phyloP scores from a whole-genome alignment of 37 sponge, comb jelly and placozoan genomes.

The Halichondria panicea region DNA sequence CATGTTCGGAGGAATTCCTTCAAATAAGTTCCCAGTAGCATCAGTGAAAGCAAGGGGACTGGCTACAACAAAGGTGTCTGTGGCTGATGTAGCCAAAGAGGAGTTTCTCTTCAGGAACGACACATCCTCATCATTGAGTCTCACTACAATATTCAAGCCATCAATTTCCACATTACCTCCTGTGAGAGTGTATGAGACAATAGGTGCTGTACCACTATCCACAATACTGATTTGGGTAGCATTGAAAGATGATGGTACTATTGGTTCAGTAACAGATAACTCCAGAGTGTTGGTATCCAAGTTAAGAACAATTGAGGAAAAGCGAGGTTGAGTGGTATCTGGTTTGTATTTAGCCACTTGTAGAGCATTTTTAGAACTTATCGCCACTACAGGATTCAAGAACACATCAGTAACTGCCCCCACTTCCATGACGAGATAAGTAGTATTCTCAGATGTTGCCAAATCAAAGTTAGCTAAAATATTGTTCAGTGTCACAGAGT shows the following conservation, averaged over 20 bases:
- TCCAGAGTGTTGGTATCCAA: slow-evolving; percentile 42
- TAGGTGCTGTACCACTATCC: slow-evolving; percentile 36
- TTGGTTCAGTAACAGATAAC: slow-evolving; percentile 74
- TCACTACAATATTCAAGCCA: slow-evolving; percentile 22
- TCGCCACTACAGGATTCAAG: slow-evolving; percentile 54
- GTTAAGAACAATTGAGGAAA: slow-evolving; percentile 61
- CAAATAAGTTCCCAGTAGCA: slow-evolving; percentile 58
- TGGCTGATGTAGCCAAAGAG: slow-evolving; percentile 42
- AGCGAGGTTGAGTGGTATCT: slow-evolving; percentile 57
- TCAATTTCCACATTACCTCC: slow-evolving; percentile 46
- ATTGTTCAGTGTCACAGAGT: slow-evolving; percentile 29
- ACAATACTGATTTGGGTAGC: slow-evolving; percentile 56
- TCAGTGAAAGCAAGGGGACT: slow-evolving; percentile 61
- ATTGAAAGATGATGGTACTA: slow-evolving; percentile 49
- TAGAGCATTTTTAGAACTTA: slow-evolving; percentile 41
- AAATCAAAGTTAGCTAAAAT: slow-evolving; percentile 48
- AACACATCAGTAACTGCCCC: slow-evolving; percentile 66
- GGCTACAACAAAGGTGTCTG: slow-evolving; percentile 57
- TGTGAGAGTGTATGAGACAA: slow-evolving; percentile 62
- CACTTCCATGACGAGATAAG: slow-evolving; percentile 34
- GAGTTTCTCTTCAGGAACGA: slow-evolving; percentile 47
- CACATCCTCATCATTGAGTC: slow-evolving; percentile 60
- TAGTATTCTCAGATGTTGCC: slow-evolving; percentile 46
- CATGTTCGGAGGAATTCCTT: slow-evolving; percentile 45
- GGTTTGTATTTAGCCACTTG: slow-evolving; percentile 43